These are phyloP conservation scores for Chironomus tentans DNA, from an alignment of 2,888 invertebrate genomes.

Conservation along the genomic window DNA sequence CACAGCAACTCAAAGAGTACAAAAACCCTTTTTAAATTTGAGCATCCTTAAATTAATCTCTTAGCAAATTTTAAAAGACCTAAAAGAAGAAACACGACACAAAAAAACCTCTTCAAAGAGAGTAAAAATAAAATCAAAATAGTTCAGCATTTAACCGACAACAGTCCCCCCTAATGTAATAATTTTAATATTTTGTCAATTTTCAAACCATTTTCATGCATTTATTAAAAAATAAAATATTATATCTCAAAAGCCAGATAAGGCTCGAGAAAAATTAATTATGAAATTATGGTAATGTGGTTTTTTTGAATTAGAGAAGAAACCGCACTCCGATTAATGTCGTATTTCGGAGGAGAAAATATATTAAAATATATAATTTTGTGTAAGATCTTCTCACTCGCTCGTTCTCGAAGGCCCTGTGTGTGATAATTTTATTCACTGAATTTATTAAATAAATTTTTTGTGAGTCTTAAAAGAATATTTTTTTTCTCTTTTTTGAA, in stretches of 20 bases:
- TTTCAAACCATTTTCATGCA: not conserved
- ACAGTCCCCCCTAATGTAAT: not conserved
- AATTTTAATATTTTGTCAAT: not conserved
- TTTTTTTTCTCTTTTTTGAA: not conserved
- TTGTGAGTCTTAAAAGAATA: not conserved
- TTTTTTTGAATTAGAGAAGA: not conserved
- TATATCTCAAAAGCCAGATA: not conserved
- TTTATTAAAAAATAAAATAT: not conserved
- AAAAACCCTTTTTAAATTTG: too few species aligned
- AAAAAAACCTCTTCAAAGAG: too few species aligned
- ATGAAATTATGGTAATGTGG: constrained; percentile 4
- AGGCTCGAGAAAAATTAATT: not conserved
- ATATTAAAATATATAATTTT: not conserved
- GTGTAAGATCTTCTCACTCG: too few species aligned
- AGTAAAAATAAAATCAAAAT: too few species aligned
- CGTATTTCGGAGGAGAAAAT: too few species aligned
- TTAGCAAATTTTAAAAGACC: too few species aligned
- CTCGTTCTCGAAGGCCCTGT: not conserved
- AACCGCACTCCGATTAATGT: not conserved
- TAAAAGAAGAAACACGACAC: too few species aligned
- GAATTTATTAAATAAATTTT: not conserved
- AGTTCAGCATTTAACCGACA: too few species aligned
- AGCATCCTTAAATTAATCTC: too few species aligned
- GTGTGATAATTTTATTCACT: not conserved
- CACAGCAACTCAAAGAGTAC: too few species aligned